Evolutionary conservation across 2,888 invertebrate genomes (phyloP).

Genomic region (Gymnosoma rotundatum): DNA sequence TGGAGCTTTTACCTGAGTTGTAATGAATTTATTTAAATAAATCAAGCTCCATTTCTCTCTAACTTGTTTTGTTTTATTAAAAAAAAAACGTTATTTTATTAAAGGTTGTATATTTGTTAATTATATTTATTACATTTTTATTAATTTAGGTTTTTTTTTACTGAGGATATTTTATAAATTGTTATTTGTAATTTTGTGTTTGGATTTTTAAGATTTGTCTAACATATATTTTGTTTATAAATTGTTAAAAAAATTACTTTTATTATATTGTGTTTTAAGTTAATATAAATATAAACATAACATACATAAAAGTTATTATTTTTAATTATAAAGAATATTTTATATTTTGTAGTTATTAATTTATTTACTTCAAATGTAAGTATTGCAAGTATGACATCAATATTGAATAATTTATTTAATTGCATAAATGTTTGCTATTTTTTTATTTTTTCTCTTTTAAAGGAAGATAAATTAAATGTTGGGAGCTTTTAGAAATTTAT

Average conservation of each 20-base stretch:
- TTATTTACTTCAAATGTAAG: slow-evolving; percentile 21
- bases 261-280: slow-evolving; percentile 34
- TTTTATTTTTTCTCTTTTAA: neutral
- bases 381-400: slow-evolving; percentile 65
- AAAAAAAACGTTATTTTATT: slow-evolving; percentile 14
- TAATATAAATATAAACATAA: slow-evolving; percentile 55
- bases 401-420: slow-evolving; percentile 43
- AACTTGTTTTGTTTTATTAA: neutral
- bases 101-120: slow-evolving; percentile 31
- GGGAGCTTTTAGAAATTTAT: neutral
- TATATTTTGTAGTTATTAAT: slow-evolving; percentile 22
- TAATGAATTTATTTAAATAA: slow-evolving; percentile 70
- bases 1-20: slow-evolving; percentile 70
- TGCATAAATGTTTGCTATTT: slow-evolving; percentile 11
- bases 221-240: slow-evolving; percentile 68
- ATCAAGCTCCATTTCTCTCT: slow-evolving; percentile 62
- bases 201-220: slow-evolving; percentile 66
- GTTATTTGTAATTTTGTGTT: slow-evolving; percentile 2
- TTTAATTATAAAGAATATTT: slow-evolving; percentile 23
- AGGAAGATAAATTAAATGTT: neutral
- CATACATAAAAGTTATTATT: slow-evolving; percentile 56
- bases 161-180: neutral
- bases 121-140: neutral
- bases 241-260: slow-evolving; percentile 50
- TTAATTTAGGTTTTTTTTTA: neutral